Evolutionary conservation across 2,113 vertebrate genomes (phyloP), one percentile per base, ranked within the genome.

Genomic region (Lamprologus speciosus): DNA sequence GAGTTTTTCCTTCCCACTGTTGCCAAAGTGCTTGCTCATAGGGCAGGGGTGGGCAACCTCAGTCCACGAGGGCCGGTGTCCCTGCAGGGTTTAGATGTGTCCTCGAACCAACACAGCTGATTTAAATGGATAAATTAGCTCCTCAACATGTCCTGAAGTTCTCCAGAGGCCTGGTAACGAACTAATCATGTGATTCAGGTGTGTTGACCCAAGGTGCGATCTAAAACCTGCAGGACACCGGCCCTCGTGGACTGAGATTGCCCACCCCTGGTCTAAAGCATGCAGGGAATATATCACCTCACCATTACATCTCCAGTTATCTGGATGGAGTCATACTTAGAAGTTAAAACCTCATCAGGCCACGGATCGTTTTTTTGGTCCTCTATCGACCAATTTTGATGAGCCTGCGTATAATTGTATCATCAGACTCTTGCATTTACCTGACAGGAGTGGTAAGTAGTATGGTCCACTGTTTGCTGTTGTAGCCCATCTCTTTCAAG

Each of bases 311-410:
- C 14, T 33, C 2, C 57, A 33, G 57, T 31, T 33, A 31, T 31
- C 28, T 33, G 57, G 57, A 60, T 60, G 57, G 14, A 60, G 16
- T 31, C 28, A n/a, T 65, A 35, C 1, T 65, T 65, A n/a, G 4
- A 35, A 33, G 31, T 1, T 37, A 35, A n/a, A 65, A 37, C 9
- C 60, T 37, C 31, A 35, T 37, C 60, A 21, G 31, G 2, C 60
- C 31, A n/a, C 0, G 63, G 19, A 68, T 37, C 0, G 1, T 3
- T 65, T 65, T n/a, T 65, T n/a, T 35, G 17, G 17, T 65, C 31
- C 31, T n/a, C 17, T 0, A 1, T 63, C 4, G 9, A 7, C 31
- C 60, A 65, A 5, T 35, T 37, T 65, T 37, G 60, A n/a, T 1
- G 17, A 65, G 19, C 10, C 33, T 12, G 2, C 10, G 6, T 12